Conservation (phyloP, 2,888 invertebrate genomes). For the Zygothrica quintamaculata region DNA sequence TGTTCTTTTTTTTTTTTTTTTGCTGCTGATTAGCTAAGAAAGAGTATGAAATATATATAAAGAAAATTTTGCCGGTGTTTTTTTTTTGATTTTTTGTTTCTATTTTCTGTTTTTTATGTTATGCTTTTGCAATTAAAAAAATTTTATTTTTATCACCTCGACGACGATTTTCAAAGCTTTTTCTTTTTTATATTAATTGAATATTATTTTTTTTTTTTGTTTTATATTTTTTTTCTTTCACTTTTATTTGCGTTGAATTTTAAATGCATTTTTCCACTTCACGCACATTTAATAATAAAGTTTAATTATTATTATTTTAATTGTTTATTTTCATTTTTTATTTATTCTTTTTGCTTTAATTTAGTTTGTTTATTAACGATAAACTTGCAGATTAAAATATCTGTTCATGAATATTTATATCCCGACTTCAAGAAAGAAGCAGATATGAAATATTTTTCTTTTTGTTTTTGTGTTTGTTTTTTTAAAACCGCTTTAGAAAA, state of each 20-base stretch:
- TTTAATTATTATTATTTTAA: conserved; percentile 1
- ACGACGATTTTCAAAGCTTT: conserved; percentile 28
- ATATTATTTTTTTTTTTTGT: conserved; percentile 8
- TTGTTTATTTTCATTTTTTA: conserved; percentile 9
- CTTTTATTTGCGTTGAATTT: no score
- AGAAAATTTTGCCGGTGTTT: conserved; percentile 22
- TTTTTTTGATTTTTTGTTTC: no score
- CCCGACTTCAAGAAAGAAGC: conserved; percentile 7
- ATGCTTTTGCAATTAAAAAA: conserved; percentile 5
- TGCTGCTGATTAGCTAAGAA: conserved; percentile 8
- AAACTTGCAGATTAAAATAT: conserved; percentile 51
- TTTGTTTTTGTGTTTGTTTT: conserved; percentile 16
- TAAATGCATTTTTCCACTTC: neutral
- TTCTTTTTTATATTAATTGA: neutral
- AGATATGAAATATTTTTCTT: conserved; percentile 30
- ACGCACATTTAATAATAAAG: neutral
- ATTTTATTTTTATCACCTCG: neutral
- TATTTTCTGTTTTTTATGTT: no score
- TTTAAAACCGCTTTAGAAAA: conserved; percentile 57
- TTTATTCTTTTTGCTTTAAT: conserved; percentile 9
- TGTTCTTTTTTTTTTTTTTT: neutral
- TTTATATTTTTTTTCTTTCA: conserved; percentile 9
- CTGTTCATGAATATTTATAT: conserved; percentile 71
- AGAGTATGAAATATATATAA: conserved; percentile 3
- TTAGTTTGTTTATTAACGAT: conserved; percentile 47